Evolutionary conservation across 2,113 vertebrate species (phyloP).

Genomic region (Bungarus multicinctus): DNA sequence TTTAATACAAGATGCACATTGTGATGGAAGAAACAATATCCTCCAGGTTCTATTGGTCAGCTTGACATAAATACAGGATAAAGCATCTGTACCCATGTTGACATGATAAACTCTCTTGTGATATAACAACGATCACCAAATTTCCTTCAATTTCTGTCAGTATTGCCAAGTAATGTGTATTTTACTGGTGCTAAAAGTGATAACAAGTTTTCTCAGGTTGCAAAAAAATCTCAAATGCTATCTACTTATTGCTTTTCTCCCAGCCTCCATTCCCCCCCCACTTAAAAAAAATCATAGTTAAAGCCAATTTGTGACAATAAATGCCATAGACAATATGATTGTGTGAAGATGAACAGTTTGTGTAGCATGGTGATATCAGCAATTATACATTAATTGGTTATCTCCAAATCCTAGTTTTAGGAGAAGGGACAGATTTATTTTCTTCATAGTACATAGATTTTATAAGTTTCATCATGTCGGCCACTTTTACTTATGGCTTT

Average conservation of each 20-base stretch:
- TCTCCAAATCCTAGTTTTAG: neutral
- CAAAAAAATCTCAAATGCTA: neutral
- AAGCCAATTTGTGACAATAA: neutral
- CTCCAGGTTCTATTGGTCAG: neutral
- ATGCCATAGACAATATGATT: neutral
- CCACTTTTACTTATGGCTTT: neutral
- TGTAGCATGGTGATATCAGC: neutral
- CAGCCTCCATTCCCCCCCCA: neutral
- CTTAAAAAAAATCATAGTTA: neutral
- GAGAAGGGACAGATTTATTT: neutral
- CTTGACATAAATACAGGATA: neutral
- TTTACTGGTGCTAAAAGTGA: neutral
- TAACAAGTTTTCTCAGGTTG: neutral
- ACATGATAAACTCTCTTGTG: neutral
- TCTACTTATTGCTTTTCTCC: neutral
- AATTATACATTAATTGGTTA: neutral
- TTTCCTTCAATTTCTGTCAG: neutral
- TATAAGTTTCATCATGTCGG: neutral
- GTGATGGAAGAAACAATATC: constrained; percentile 34
- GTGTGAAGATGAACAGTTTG: neutral
- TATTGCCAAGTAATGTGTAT: neutral
- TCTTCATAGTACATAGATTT: neutral
- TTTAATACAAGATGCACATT: constrained; percentile 38
- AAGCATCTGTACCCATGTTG: neutral
- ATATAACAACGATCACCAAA: neutral